phyloP scores from a whole-genome alignment of 23 tunicate genomes.

The Botrylloides violaceus region DNA sequence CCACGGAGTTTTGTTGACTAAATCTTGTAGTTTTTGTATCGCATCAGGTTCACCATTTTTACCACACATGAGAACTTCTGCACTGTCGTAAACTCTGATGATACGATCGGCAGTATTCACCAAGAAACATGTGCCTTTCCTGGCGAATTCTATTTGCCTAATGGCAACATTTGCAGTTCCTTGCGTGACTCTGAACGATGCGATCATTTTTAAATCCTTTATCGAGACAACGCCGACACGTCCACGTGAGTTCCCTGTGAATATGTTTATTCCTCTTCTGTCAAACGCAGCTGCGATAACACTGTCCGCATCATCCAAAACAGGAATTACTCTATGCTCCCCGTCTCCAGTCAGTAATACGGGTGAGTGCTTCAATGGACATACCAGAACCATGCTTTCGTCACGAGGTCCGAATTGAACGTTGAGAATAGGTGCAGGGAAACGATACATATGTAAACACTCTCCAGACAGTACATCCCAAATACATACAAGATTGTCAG shows the following conservation, averaged over 20 bases:
- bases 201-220: constrained; percentile 50
- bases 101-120: constrained; percentile 93
- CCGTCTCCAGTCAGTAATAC: constrained; percentile 43
- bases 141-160: constrained; percentile 87
- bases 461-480: constrained; percentile 98
- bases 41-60: constrained; percentile 87
- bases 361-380: constrained; percentile 83
- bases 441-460: constrained; percentile 76
- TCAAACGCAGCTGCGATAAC: constrained; percentile 83
- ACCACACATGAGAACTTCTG: constrained; percentile 88
- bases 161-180: constrained; percentile 72
- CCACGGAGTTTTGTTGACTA: constrained; percentile 67
- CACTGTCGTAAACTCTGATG: constrained; percentile 89
- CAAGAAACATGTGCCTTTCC: constrained; percentile 81
- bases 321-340: constrained; percentile 18
- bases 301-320: constrained; percentile 34
- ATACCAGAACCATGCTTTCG: constrained; percentile 41
- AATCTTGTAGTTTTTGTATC: constrained; percentile 84
- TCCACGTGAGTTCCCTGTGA: constrained; percentile 83
- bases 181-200: constrained; percentile 77
- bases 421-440: constrained; percentile 73
- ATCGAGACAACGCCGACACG: constrained; percentile 57
- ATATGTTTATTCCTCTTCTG: constrained; percentile 68
- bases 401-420: constrained; percentile 88
- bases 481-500: constrained; percentile 86